Percentiles rank a stretch among this genome's conserved stretches.
These are phyloP conservation scores for Acrobasis suavella DNA, from an alignment of 2,888 invertebrate genomes.

Conservation along the genomic window DNA sequence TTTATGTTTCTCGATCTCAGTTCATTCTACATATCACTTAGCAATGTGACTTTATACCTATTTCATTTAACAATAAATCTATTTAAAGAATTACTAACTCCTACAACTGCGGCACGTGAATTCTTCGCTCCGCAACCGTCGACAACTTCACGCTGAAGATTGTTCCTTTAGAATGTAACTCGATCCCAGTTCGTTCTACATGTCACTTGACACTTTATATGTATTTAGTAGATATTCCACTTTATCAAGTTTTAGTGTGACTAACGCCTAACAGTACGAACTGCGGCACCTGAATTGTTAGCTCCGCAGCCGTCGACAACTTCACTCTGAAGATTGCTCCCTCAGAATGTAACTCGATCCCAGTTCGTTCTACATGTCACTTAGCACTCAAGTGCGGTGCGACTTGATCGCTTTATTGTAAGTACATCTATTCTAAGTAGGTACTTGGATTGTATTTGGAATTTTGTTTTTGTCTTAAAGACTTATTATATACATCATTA, in stretches of 20 bases:
- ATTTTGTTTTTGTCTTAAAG: no score
- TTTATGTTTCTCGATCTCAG: no score
- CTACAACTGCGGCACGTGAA: slow-evolving; percentile 48
- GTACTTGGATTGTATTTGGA: no score
- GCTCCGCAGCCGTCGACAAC: slow-evolving; percentile 48
- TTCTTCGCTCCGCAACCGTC: slow-evolving; percentile 51
- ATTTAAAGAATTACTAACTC: no score
- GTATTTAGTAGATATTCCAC: no score
- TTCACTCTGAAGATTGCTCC: slow-evolving; percentile 65
- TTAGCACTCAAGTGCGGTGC: slow-evolving; percentile 17
- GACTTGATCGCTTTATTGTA: slow-evolving; percentile 17
- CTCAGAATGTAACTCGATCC: slow-evolving; percentile 46
- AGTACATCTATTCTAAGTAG: slow-evolving; percentile 2
- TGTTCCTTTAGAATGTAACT: slow-evolving; percentile 50
- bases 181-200: slow-evolving; percentile 40
- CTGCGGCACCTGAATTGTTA: slow-evolving; percentile 58
- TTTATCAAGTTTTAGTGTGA: slow-evolving; percentile 15
- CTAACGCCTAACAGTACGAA: slow-evolving; percentile 25
- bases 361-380: slow-evolving; percentile 35
- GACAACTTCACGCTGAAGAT: slow-evolving; percentile 65
- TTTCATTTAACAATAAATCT: no score
- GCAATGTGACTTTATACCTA: no score
- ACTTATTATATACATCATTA: no score
- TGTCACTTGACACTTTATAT: slow-evolving; percentile 14
- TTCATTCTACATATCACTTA: no score